Evolutionary conservation across 2,888 invertebrate species (phyloP).

Genomic region (Leptinotarsa tumamoca): DNA sequence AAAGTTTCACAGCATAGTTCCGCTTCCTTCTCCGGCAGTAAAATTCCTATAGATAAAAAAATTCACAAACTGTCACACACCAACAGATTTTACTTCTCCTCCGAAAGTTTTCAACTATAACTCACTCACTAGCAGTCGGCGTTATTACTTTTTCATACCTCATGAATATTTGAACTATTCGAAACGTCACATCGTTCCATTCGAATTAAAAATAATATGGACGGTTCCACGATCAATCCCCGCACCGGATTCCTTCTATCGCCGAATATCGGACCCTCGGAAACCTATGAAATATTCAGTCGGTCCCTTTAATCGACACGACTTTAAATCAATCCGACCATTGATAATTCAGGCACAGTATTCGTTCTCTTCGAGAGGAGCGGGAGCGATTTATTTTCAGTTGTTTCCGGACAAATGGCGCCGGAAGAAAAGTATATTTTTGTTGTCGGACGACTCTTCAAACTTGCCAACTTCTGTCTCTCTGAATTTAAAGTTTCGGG

Average conservation of each 20-base stretch:
- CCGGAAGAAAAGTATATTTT: constrained; percentile 11
- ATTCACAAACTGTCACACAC: background rate
- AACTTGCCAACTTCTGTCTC: background rate
- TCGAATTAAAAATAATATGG: constrained; percentile 1
- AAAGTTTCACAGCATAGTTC: no score
- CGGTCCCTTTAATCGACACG: constrained; percentile 33
- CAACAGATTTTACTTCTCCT: background rate
- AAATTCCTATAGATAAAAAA: no score
- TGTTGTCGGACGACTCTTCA: constrained; percentile 3
- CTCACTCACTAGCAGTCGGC: background rate
- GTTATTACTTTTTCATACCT: constrained; percentile 14
- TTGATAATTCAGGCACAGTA: constrained; percentile 28
- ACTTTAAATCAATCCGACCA: constrained; percentile 40
- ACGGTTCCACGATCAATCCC: no score
- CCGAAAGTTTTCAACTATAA: background rate
- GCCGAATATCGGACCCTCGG: constrained; percentile 30
- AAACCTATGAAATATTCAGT: constrained; percentile 38
- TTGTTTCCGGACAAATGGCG: constrained; percentile 15
- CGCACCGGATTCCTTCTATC: constrained; percentile 8
- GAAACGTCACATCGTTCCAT: constrained; percentile 15
- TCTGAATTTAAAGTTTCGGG: background rate
- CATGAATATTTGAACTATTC: constrained; percentile 6
- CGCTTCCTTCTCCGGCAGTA: no score
- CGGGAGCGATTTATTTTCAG: background rate
- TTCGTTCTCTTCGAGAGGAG: background rate